Conservation (phyloP, 2,113 vertebrate genomes). For the Sula dactylatra region DNA sequence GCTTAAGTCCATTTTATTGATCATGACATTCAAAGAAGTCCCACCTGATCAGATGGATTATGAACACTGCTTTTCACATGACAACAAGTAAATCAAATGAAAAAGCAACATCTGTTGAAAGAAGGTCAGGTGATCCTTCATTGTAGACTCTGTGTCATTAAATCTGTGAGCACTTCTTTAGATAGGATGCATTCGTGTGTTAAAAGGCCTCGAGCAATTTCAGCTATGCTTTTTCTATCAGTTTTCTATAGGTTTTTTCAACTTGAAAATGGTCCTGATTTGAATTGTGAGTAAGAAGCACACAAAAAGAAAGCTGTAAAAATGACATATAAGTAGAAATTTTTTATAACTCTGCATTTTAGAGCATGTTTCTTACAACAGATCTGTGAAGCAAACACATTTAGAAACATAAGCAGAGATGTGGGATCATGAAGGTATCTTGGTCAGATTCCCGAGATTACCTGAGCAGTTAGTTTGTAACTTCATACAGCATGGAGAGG, state of each 20-base stretch:
- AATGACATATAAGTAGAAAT: neutral
- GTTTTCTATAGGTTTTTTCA: neutral
- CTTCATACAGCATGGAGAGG: neutral
- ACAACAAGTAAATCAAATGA: neutral
- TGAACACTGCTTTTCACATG: neutral
- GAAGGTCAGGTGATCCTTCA: neutral
- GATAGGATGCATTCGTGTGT: neutral
- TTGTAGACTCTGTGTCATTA: neutral
- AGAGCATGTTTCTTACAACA: neutral
- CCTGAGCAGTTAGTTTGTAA: neutral
- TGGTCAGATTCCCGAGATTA: neutral
- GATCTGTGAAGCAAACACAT: neutral
- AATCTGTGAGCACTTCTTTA: neutral
- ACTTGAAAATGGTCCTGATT: neutral
- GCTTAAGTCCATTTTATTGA: constrained; percentile 10
- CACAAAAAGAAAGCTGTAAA: neutral
- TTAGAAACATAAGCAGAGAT: neutral
- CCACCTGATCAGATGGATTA: neutral
- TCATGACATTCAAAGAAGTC: neutral
- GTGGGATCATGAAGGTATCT: neutral
- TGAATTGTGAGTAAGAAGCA: neutral
- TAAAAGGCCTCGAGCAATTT: neutral
- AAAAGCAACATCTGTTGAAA: neutral
- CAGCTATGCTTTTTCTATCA: neutral
- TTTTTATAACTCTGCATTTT: neutral